Conservation (phyloP, 2,113 vertebrate genomes). For the Sinocyclocheilus anshuiensis region DNA sequence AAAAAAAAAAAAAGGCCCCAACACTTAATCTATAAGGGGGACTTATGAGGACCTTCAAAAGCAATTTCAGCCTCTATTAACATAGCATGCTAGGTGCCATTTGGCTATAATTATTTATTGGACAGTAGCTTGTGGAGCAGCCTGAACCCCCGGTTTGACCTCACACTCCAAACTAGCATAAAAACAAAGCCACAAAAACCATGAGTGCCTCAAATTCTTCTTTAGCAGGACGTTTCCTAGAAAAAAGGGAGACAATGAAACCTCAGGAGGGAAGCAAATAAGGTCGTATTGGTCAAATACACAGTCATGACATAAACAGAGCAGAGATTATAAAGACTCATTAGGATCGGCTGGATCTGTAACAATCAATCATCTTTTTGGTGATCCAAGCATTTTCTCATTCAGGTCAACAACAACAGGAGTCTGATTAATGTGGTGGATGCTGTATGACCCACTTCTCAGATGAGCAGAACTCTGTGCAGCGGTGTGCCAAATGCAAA, state of each 20-base stretch:
- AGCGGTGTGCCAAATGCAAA: conserved; percentile 26
- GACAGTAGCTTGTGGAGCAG: conserved; percentile 72
- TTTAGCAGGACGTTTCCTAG: background rate
- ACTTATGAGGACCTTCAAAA: conserved; percentile 93
- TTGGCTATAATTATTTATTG: conserved; percentile 87
- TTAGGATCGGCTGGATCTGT: conserved; percentile 40
- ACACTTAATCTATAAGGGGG: conserved; percentile 91
- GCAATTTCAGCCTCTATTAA: conserved; percentile 91
- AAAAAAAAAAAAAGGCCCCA: conserved; percentile 73
- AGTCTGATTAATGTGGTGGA: conserved; percentile 54
- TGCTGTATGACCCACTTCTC: conserved; percentile 52
- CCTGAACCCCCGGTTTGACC: conserved; percentile 67
- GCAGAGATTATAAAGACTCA: conserved; percentile 52
- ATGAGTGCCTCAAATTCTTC: background rate
- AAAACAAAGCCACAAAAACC: conserved; percentile 26
- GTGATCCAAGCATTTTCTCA: conserved; percentile 53
- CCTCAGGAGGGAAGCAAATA: conserved; percentile 7
- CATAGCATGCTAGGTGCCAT: conserved; percentile 80
- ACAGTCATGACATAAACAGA: conserved; percentile 48
- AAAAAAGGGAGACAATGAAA: background rate
- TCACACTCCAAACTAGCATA: conserved; percentile 66
- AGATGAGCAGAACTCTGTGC: conserved; percentile 24
- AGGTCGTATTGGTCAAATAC: conserved; percentile 23
- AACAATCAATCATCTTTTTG: conserved; percentile 57
- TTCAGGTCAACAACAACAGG: conserved; percentile 51